phyloP scores from a whole-genome alignment of 1,140 invertebrate species.

The Trachelipus rathkii region DNA sequence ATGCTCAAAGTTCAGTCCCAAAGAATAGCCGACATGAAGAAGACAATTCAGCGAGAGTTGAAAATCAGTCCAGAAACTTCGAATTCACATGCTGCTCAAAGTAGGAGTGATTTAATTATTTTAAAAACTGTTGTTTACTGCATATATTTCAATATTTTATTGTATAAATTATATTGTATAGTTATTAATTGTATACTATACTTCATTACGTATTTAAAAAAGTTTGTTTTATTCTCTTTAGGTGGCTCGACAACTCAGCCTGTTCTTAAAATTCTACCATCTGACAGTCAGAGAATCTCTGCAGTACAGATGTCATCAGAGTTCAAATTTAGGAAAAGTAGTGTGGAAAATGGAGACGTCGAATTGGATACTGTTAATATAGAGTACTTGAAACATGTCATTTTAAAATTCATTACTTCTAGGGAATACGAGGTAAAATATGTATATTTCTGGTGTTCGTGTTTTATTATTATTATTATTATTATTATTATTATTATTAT shows the following conservation, averaged over 20 bases:
- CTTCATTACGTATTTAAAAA: no score
- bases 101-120: background rate
- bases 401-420: constrained; percentile 86
- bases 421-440: constrained; percentile 64
- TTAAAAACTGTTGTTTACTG: no score
- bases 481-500: no score
- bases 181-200: no score
- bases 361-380: constrained; percentile 65
- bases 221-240: no score
- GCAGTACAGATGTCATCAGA: background rate
- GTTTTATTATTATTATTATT: no score
- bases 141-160: no score
- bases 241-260: no score
- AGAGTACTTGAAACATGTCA: constrained; percentile 85
- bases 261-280: no score
- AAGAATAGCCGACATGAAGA: constrained; percentile 79
- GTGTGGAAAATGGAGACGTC: background rate
- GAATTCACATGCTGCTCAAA: constrained; percentile 1
- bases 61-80: constrained; percentile 52
- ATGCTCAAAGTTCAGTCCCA: constrained; percentile 82
- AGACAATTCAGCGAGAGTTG: constrained; percentile 80
- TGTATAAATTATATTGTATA: no score
- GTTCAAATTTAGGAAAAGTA: background rate
- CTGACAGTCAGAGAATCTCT: background rate
- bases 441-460: no score